Evolutionary conservation across 2,888 invertebrate species (phyloP).

Genomic region (Prenolepis imparis): DNA sequence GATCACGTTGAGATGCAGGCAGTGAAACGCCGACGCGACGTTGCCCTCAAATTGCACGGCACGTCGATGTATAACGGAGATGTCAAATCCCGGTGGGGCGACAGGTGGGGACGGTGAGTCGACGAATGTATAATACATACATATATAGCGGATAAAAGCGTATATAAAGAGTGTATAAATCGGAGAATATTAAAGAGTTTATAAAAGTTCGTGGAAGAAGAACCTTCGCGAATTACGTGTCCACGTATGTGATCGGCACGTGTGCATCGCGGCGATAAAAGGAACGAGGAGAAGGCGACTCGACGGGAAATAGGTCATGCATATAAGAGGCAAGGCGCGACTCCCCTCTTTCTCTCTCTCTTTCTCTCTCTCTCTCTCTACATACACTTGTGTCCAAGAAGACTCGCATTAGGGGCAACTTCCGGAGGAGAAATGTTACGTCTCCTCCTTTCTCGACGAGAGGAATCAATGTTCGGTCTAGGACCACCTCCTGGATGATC

Average conservation of each 20-base stretch:
- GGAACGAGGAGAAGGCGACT: background rate
- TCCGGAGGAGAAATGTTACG: background rate
- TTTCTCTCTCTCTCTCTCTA: background rate
- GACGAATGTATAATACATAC: background rate
- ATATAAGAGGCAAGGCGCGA: conserved; percentile 13
- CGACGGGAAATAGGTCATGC: conserved; percentile 62
- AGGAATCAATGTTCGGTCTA: conserved; percentile 9
- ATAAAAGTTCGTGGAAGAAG: background rate
- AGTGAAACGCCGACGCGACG: background rate
- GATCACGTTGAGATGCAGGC: background rate
- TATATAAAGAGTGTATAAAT: background rate
- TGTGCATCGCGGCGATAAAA: background rate
- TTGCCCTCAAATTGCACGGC: background rate
- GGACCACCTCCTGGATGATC: background rate
- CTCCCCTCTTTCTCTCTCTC: background rate
- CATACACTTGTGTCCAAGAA: background rate
- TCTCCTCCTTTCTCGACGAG: background rate
- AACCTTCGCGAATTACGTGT: background rate
- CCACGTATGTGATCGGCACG: conserved; percentile 4
- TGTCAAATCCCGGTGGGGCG: conserved; percentile 8
- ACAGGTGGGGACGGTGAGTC: conserved; percentile 10
- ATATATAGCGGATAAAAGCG: background rate
- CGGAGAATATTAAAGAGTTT: background rate
- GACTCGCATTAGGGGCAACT: background rate
- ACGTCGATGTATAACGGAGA: conserved; percentile 17